Evolutionary conservation across 2,888 invertebrate species (phyloP), one percentile per base, ranked within the genome.

Genomic region (Xestia xanthographa): DNA sequence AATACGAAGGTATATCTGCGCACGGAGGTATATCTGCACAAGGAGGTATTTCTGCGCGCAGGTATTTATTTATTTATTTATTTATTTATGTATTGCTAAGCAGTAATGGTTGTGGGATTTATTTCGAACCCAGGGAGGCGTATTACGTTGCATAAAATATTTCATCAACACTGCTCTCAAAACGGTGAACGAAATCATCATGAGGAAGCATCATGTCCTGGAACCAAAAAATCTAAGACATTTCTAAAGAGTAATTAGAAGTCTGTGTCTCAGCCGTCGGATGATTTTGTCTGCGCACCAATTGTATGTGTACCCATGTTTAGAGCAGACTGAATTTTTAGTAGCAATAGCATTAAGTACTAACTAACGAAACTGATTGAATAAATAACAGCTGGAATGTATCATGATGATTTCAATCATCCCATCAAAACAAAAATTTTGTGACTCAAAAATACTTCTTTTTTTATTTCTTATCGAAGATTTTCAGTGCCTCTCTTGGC

Each of bases 1-100:
- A 92, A 92, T 92, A 91, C 91, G 90, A 14, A 63, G 63, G 14
- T 41, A 63, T 56, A 17, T 26, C 26, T 56, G 56, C 50, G 9
- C 9, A n/a, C 14, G 14, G 45, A 45, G 6, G 48, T 48, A 48
- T 48, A 8, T 50, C 2, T 22, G 9, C 0, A 2, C 8, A 22
- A 6, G 14, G 14, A 56, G 56, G 34, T 34, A 34, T 34, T 34
- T 34, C 34, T 34, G 34, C 34, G 34, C 34, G 34, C 34, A 34
- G 34, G 6, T 26, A 26, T n/a, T n/a, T n/a, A n/a, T n/a, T n/a
- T n/a, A n/a, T n/a, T n/a, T n/a, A n/a, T n/a, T n/a, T n/a, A n/a
- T n/a, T n/a, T n/a, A n/a, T n/a, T n/a, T n/a, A n/a, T n/a, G n/a
- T n/a, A n/a, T 56, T 56, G 26, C 26, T 26, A 56, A 56, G 26